phyloP scores from a whole-genome alignment of 2,888 invertebrate species.

The Drosophila recens region DNA sequence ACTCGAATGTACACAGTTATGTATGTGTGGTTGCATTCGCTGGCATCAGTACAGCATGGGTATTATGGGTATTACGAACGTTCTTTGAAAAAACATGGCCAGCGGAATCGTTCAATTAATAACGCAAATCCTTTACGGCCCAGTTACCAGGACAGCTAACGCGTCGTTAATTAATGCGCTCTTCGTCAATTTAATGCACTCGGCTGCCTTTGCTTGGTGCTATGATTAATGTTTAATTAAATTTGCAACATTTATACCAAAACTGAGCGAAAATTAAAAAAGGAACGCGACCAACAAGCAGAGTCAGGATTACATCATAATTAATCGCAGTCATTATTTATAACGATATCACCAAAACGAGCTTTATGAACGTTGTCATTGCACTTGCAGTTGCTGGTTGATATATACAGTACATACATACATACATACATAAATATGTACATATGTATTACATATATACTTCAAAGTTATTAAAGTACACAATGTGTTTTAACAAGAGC shows the following conservation, averaged over 20 bases:
- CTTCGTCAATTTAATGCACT: conserved; percentile 62
- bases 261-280: conserved; percentile 21
- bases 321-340: conserved; percentile 75
- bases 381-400: conserved; percentile 12
- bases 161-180: conserved; percentile 72
- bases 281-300: conserved; percentile 28
- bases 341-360: conserved; percentile 59
- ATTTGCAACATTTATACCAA: conserved; percentile 55
- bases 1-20: not conserved
- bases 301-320: conserved; percentile 70
- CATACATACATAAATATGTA: not conserved
- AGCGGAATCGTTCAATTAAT: conserved; percentile 66
- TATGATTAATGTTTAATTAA: conserved; percentile 77
- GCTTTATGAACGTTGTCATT: conserved; percentile 22
- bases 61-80: conserved; percentile 16
- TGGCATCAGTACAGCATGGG: conserved; percentile 3
- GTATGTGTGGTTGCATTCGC: not conserved
- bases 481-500: not conserved
- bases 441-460: not conserved
- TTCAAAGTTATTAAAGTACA: not conserved
- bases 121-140: conserved; percentile 71
- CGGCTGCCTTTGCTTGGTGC: conserved; percentile 28
- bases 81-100: conserved; percentile 17
- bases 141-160: conserved; percentile 54
- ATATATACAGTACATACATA: not conserved